Evolutionary conservation across 1,140 invertebrate species (phyloP), one percentile per base, ranked within the genome.

Genomic region (Ladona fulva): DNA sequence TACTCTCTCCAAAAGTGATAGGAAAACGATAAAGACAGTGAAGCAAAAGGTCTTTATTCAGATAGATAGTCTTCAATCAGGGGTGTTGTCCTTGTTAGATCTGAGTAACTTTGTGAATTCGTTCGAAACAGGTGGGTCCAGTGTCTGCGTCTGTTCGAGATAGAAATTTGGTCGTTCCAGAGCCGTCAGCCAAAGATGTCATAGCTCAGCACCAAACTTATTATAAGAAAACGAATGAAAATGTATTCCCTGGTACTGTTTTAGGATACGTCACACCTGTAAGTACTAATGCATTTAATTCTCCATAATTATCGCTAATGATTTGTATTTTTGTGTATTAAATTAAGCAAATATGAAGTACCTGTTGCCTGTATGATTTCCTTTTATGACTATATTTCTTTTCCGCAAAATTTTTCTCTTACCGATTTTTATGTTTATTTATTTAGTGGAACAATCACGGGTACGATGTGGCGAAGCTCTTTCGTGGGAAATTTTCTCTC

Each of bases 371-470:
- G n/a, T n/a, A n/a, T n/a, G n/a, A n/a, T n/a, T n/a, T n/a, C n/a
- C n/a, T n/a, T n/a, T n/a, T n/a, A n/a, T n/a, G n/a, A n/a, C n/a
- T n/a, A n/a, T n/a, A n/a, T n/a, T n/a, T n/a, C n/a, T n/a, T n/a
- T n/a, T n/a, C n/a, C n/a, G n/a, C n/a, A n/a, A n/a, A n/a, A n/a
- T n/a, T n/a, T n/a, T n/a, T n/a, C n/a, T n/a, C n/a, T n/a, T n/a
- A n/a, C n/a, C n/a, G n/a, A n/a, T n/a, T n/a, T n/a, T n/a, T 8
- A 37, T 37, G 8, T 37, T 37, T 37, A 37, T 37, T n/a, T 37
- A 37, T 37, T 37, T 82, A 98, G 95, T 99, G 97, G 97, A 98
- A 98, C 84, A 91, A 88, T 79, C 93, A 95, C 88, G 97, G 97
- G 0, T 97, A 98, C 87, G 94, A 97, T 86, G 89, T 97, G 59